phyloP scores from a whole-genome alignment of 2,113 vertebrate genomes.

The Acanthochromis polyacanthus region DNA sequence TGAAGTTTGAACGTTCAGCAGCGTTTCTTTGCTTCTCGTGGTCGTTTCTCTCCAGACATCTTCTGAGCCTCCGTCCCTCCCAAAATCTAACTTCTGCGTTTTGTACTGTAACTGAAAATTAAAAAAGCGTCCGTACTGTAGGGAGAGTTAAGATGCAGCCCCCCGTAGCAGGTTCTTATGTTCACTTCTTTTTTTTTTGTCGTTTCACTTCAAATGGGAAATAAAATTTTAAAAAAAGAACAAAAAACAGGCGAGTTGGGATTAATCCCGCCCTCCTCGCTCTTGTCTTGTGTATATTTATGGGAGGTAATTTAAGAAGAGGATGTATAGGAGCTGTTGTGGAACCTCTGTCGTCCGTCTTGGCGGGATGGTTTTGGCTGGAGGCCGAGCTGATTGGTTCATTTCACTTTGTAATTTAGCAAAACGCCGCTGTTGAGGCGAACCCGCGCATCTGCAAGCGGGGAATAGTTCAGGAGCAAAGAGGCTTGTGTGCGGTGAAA shows the following conservation, averaged over 20 bases:
- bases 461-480: slow-evolving; percentile 56
- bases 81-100: slow-evolving; percentile 14
- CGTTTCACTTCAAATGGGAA: slow-evolving; percentile 36
- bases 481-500: slow-evolving; percentile 16
- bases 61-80: slow-evolving; percentile 16
- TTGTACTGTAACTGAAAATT: slow-evolving; percentile 38
- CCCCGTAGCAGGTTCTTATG: slow-evolving; percentile 28
- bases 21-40: too few relatives aligned
- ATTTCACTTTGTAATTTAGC: slow-evolving; percentile 78
- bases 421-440: slow-evolving; percentile 62
- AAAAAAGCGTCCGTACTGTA: slow-evolving; percentile 32
- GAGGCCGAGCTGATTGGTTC: slow-evolving; percentile 64
- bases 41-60: too few relatives aligned
- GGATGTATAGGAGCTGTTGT: slow-evolving; percentile 63
- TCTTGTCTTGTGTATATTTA: slow-evolving; percentile 70
- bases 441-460: slow-evolving; percentile 63
- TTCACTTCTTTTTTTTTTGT: slow-evolving; percentile 32
- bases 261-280: slow-evolving; percentile 6
- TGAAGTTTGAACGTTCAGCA: too few relatives aligned
- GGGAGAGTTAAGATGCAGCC: slow-evolving; percentile 67
- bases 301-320: slow-evolving; percentile 56
- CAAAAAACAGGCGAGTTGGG: slow-evolving; percentile 15
- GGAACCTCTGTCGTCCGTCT: slow-evolving; percentile 45
- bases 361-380: slow-evolving; percentile 46
- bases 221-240: background rate